Percentiles rank a stretch among this genome's conserved stretches.
These are phyloP conservation scores for Latheticus oryzae DNA, from an alignment of 2,888 invertebrate genomes.

Conservation along the genomic window DNA sequence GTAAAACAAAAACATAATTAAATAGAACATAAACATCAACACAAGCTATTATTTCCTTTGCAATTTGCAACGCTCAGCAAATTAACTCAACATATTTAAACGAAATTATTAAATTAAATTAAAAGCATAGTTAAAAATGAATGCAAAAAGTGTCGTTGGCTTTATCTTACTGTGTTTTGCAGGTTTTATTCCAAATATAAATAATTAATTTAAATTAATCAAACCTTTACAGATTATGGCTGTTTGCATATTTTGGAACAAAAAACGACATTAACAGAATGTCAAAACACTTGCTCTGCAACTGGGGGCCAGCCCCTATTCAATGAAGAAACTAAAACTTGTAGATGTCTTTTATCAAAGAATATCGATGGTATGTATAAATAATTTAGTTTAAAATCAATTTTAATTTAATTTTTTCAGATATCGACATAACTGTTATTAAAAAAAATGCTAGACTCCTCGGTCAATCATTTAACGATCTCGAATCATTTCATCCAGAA, in stretches of 20 bases:
- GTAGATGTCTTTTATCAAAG: slow-evolving; percentile 16
- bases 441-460: slow-evolving; percentile 41
- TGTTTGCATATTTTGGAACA: slow-evolving; percentile 16
- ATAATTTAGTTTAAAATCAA: neutral
- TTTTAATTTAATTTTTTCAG: slow-evolving; percentile 25
- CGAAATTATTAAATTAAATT: neutral
- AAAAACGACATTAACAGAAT: slow-evolving; percentile 36
- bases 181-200: slow-evolving; percentile 3
- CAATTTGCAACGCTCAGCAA: slow-evolving; percentile 12
- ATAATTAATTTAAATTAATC: too few relatives aligned
- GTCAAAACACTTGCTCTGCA: slow-evolving; percentile 46
- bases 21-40: too few relatives aligned
- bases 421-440: slow-evolving; percentile 34
- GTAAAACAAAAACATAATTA: too few relatives aligned
- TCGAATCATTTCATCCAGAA: slow-evolving; percentile 10
- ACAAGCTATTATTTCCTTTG: too few relatives aligned
- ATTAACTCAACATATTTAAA: slow-evolving; percentile 7
- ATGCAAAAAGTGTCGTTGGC: slow-evolving; percentile 12
- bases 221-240: slow-evolving; percentile 16
- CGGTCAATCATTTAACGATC: slow-evolving; percentile 14
- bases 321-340: slow-evolving; percentile 16
- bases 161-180: slow-evolving; percentile 6
- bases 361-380: slow-evolving; percentile 12
- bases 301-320: slow-evolving; percentile 44
- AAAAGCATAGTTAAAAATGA: slow-evolving; percentile 6